Evolutionary conservation across 2,888 invertebrate genomes (phyloP), one percentile per base, ranked within the genome.

Genomic region (Thereva nobilitata): DNA sequence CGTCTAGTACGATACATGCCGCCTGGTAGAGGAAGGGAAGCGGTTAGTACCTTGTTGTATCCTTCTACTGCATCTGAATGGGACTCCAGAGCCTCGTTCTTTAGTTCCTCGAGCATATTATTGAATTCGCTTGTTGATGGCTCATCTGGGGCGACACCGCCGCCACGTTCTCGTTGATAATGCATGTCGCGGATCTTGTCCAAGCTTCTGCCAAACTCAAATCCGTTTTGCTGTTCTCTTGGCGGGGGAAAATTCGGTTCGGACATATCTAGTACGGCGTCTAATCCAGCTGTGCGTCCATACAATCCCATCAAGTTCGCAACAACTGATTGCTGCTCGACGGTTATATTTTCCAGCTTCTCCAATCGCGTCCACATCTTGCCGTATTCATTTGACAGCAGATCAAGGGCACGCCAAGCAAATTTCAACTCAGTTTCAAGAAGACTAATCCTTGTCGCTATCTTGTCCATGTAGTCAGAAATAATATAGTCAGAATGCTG

Each of bases 281-380:
- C 42, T 6, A 10, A 23, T 9, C 45, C 34, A 34, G 53, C 47
- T 82, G 61, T 77, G 3, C 72, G 73, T 2, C 73, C 72, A 37
- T 78, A 76, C 0, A 80, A 67, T 5, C 74, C 78, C 76, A 95
- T 86, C 75, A 95, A 83, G 77, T 94, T 94, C 61, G 91, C 88
- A 74, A 95, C 93, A 50, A 95, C 93, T 73, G 91, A 90, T 79
- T 95, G 95, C 79, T 95, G 95, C 77, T 95, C 94, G 78, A 90
- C 88, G 3, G 95, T 86, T 69, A 95, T 85, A 34, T 91, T 87
- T 78, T 95, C 95, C 38, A 95, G 83, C 79, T 94, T 92, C 76
- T 95, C 95, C 68, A 95, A 83, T 52, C 94, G 85, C 76, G 92
- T 92, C 94, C 95, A 95, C 91, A 95, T 95, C 78, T 93, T 91